Evolutionary conservation across 30 jellyfish, hydroid and myxozoan genomes (phyloP), one percentile per base, ranked within the genome.

Genomic region (Nemopilema nomurai): DNA sequence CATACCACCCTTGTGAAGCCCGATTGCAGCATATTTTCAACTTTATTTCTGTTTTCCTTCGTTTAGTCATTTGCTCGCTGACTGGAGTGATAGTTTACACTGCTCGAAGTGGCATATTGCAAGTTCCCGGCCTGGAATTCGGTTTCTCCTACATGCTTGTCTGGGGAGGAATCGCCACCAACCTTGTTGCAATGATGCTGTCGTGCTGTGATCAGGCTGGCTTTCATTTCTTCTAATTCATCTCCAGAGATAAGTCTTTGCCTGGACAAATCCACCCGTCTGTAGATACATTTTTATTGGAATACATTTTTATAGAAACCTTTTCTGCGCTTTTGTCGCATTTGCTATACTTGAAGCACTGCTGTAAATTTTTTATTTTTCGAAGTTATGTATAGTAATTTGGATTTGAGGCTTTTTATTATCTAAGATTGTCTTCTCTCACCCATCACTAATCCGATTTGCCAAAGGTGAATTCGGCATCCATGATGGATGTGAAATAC

Each of bases 61-160:
- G 57, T 6, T 41, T 41, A 41, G 57, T 13, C 13, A 41, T 41
- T 41, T 41, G 57, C 57, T 71, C 91, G 1, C 29, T 83, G 20
- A 57, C 86, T 83, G 91, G 91, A 18, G 82, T 83, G 1, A 53
- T 81, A 24, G 86, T 83, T 7, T 83, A 83, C 65, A 83, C 91
- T 18, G 79, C 91, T 4, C 85, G 82, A n/a, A 83, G 91, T 83
- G 91, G 91, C 8, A 83, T 83, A 16, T 24, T 83, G 31, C 66
- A 49, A 24, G 96, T 87, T 0, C 84, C 96, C 20, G 96, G 96
- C 19, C 81, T 87, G 74, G 96, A 87, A 62, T 87, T 87, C 71
- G 96, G 96, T 1, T 87, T 87, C 74, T 87, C 96, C 1, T 87
- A 87, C 86, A 87, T 87, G 90, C 82, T 76, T 20, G 96, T 63